Evolutionary conservation across 2,113 vertebrate species (phyloP), one percentile per base, ranked within the genome.

Genomic region (Aldabrachelys gigantea): DNA sequence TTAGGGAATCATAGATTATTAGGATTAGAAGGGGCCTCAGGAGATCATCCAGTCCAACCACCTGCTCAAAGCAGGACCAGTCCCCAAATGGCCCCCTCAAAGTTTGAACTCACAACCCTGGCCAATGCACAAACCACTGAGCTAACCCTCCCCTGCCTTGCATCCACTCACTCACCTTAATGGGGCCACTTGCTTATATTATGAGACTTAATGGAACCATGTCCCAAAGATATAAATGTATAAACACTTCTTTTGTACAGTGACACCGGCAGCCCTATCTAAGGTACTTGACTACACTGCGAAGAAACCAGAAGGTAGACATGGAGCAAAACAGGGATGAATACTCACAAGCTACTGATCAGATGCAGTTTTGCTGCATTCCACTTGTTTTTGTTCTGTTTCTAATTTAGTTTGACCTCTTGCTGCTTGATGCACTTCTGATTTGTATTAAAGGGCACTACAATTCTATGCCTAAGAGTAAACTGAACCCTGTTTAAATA

Each of bases 361-460:
- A 87, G 80, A 93, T 91, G 31, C 5, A 89, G 2, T 82, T 84
- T 82, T 76, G 19, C 38, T 78, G 38, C 84, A 72, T 72, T 72
- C 17, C 0, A 1, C 25, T 82, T 79, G 44, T 91, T 91, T 82
- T 93, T 21, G 25, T 62, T 92, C 57, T 47, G 72, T 82, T 17
- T 69, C 49, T 92, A 80, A 53, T 88, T 82, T 56, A 3, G 11
- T 84, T 94, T 91, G 79, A 72, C 25, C 56, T 95, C 87, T 80
- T 80, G 24, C 59, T n/a, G 10, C 87, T 87, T 57, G 90, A 89
- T 80, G 78, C 41, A 84, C 69, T 97, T 94, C 85, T 88, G 52
- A 52, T 86, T 78, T 79, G 82, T 38, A 35, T 11, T 56, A 78
- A 88, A 54, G 31, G 35, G 29, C 49, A 72, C 17, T 53, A 12